These are phyloP conservation scores for Laothoe populi DNA, from an alignment of 2,888 invertebrate genomes.

Conservation along the genomic window DNA sequence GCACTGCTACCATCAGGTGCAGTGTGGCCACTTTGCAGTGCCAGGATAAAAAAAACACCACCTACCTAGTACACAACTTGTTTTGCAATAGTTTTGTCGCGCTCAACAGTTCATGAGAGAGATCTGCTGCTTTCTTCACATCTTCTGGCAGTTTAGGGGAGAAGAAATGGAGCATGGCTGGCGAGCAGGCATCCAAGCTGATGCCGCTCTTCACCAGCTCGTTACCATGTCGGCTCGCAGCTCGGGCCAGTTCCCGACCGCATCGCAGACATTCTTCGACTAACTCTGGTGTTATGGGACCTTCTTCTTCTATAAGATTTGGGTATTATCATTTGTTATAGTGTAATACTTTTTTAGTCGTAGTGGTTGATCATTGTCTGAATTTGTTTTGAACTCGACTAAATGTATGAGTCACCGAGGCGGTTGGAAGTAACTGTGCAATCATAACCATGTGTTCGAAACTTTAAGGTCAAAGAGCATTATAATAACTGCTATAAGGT, in stretches of 20 bases:
- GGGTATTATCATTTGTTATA: constrained; percentile 15
- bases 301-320: constrained; percentile 70
- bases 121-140: constrained; percentile 61
- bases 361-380: no score
- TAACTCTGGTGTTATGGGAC: constrained; percentile 83
- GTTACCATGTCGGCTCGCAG: constrained; percentile 61
- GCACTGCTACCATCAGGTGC: no score
- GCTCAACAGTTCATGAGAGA: constrained; percentile 70
- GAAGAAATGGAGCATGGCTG: constrained; percentile 73
- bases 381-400: no score
- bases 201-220: constrained; percentile 67
- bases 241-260: constrained; percentile 67
- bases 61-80: constrained; percentile 66
- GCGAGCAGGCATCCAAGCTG: constrained; percentile 61
- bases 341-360: neutral
- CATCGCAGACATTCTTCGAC: constrained; percentile 70
- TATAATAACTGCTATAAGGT: no score
- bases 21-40: no score
- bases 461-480: no score
- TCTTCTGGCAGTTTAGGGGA: constrained; percentile 59
- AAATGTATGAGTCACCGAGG: no score
- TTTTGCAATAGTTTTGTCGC: constrained; percentile 75
- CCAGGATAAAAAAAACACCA: neutral
- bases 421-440: no score
- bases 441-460: no score